Base-by-base conservation (phyloP, 2,888 invertebrate species). In the Taenaris catops region DNA sequence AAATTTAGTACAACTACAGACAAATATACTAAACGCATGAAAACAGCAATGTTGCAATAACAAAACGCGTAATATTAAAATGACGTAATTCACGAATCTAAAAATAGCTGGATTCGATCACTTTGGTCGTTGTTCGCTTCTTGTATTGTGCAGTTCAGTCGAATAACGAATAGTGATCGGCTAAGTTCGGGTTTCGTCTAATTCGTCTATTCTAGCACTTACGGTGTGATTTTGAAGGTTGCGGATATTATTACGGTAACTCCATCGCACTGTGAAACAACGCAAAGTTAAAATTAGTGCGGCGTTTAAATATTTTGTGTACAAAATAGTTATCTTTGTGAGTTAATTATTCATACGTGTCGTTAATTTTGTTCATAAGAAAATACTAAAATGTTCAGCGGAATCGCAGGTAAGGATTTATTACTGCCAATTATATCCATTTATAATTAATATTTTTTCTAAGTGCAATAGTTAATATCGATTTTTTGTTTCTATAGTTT, bases 321-420 rank as follows among this genome's bases (percentile, higher is more conserved):
- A 18, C 8, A 21, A 25, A 33, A 34, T 29, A 42, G 11, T 26
- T 40, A 7, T 19, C 7, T 6, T 34, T 31, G 38, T 36, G 36
- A 25, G 25, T 41, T 37, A 27, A 23, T 33, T 19, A 8, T 34
- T 38, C 27, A 24, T 34, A 14, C 19, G 26, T 32, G 40, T 19
- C 12, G 28, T 38, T 34, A 21, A 24, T 33, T 36, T 40, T 43
- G 40, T 39, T 32, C n/a, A n/a, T n/a, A n/a, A n/a, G n/a, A 27
- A 49, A 80, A 31, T 7, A 23, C 3, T 14, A 31, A 71, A 66
- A 86, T 86, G 86, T 86, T 86, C 63, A 84, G 79, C 60, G 75
- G 78, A 65, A 84, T 86, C 59, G 79, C 84, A 72, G 86, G 86
- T 84, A 43, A 66, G 48, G 29, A 23, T 9, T 34, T 3, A 23